phyloP scores from a whole-genome alignment of 2,888 invertebrate genomes.

The Spodoptera exigua region DNA sequence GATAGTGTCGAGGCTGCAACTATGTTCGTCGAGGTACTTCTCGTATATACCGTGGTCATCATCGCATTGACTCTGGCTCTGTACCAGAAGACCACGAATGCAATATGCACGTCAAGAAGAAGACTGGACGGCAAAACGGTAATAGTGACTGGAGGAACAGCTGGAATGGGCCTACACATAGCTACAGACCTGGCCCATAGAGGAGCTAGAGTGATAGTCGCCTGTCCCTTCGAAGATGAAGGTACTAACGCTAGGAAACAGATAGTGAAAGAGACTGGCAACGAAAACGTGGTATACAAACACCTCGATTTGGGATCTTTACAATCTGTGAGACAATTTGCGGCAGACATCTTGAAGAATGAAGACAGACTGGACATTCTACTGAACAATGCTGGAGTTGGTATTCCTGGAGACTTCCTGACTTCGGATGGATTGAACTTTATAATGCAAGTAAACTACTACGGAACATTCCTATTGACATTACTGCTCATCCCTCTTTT shows the following conservation, averaged over 20 bases:
- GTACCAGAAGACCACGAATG: conserved; percentile 60
- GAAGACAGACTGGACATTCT: conserved; percentile 93
- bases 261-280: conserved; percentile 90
- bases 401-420: conserved; percentile 72
- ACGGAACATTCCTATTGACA: conserved; percentile 94
- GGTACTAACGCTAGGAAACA: conserved; percentile 82
- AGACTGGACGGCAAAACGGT: conserved; percentile 56
- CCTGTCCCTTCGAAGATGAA: conserved; percentile 73
- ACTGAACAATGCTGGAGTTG: conserved; percentile 96
- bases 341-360: conserved; percentile 91
- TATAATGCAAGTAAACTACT: conserved; percentile 97
- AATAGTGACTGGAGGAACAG: conserved; percentile 75
- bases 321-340: conserved; percentile 93
- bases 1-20: neutral
- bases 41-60: conserved; percentile 24
- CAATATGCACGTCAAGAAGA: conserved; percentile 47
- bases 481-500: conserved; percentile 65
- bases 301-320: conserved; percentile 92
- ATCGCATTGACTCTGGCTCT: conserved; percentile 24
- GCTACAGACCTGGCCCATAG: conserved; percentile 74
- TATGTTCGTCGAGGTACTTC: conserved; percentile 26
- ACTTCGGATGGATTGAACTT: conserved; percentile 94
- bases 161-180: conserved; percentile 74
- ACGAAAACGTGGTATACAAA: conserved; percentile 90
- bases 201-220: conserved; percentile 75